Evolutionary conservation across 2,797 vertebrate species (phyloP), one percentile per base, ranked within the genome.

Genomic region (Propithecus perrieri): DNA sequence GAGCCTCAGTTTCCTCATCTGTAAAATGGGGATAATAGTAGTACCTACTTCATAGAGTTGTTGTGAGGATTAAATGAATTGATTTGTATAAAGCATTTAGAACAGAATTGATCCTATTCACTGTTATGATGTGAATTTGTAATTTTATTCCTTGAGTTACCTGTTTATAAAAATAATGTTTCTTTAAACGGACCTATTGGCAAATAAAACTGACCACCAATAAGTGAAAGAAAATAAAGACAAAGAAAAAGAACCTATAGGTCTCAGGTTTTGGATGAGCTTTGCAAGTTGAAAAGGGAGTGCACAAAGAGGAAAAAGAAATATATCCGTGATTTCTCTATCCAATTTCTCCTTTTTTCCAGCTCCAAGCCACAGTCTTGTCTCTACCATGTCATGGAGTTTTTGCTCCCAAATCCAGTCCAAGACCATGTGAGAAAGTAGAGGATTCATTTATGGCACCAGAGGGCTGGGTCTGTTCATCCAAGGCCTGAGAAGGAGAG

Each of bases 151-250:
- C 50, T 83, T 7, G 12, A 90, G 9, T 74, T 69, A 69, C 35
- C 30, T 67, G 33, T 86, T 81, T 50, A 72, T n/a, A 41, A 65
- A 88, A 83, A 59, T 20, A 38, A n/a, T 20, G 0, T 18, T 22
- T 35, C 33, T 43, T 59, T 78, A n/a, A 26, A 80, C 65, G 8
- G 65, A 79, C 35, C 46, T 67, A 53, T 59, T 83, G 48, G n/a
- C 5, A 84, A 61, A 15, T 92, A 50, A 94, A 94, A 90, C 76
- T 20, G 33, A 65, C 26, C 11, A 59, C 0, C 12, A 7, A 57
- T 55, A 91, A 94, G 43, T 38, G 65, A 67, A 83, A 80, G 53
- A 59, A 48, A 48, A 86, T 61, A 43, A 76, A 81, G 35, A 87
- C 11, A 63, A 63, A 53, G 50, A 91, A 20, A 79, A 17, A 72